phyloP scores from a whole-genome alignment of 2,888 invertebrate genomes.

The Lepidocyrtoides sp. region DNA sequence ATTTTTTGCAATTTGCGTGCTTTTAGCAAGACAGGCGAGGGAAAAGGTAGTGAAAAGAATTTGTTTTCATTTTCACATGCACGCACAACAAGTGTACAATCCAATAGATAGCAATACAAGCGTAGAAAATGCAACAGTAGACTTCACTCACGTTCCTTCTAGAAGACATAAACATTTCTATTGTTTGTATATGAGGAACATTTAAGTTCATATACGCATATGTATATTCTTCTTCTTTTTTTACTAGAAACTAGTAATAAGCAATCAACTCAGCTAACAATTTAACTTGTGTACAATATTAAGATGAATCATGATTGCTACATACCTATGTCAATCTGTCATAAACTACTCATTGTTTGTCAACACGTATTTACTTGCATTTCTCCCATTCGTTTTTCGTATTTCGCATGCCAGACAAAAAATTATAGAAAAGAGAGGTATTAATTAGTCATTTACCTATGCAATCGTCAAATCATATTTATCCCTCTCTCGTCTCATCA shows the following conservation, averaged over 20 bases:
- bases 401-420: too few species aligned
- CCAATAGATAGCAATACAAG: not conserved
- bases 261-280: constrained; percentile 3
- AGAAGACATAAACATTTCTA: not conserved
- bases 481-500: too few species aligned
- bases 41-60: constrained; percentile 53
- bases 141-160: constrained; percentile 23
- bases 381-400: not conserved
- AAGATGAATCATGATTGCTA: not conserved
- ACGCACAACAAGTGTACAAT: not conserved
- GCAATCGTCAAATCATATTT: too few species aligned
- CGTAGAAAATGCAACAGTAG: not conserved
- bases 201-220: too few species aligned
- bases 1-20: constrained; percentile 30
- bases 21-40: constrained; percentile 6
- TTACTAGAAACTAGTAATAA: not conserved
- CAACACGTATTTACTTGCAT: constrained; percentile 42
- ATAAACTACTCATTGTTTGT: constrained; percentile 50
- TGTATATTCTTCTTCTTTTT: not conserved
- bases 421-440: too few species aligned
- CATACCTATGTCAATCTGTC: constrained; percentile 37
- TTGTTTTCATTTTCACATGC: constrained; percentile 67
- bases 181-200: too few species aligned
- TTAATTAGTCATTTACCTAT: too few species aligned
- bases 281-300: not conserved